Conservation (phyloP, 2,888 invertebrate species). For the Nemotelus pantherinus region DNA sequence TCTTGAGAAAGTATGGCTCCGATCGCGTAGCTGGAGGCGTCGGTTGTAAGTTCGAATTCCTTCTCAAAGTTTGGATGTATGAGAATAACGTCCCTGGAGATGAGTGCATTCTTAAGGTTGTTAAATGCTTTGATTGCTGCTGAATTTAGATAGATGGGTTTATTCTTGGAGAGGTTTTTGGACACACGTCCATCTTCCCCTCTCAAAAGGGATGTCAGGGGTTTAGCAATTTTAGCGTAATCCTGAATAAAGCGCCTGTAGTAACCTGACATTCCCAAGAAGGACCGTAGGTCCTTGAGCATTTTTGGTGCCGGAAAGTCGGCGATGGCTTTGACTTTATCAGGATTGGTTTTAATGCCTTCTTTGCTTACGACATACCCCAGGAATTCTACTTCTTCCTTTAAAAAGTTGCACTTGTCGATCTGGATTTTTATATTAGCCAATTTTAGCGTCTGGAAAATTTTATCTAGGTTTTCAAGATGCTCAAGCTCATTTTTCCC, state of each 20-base stretch:
- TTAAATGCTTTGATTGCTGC: conserved; percentile 15
- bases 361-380: too few species aligned
- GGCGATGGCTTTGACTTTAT: too few species aligned
- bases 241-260: too few species aligned
- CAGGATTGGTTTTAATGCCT: too few species aligned
- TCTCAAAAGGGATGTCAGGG: conserved; percentile 12
- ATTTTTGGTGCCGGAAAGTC: too few species aligned
- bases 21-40: not conserved
- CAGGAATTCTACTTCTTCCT: too few species aligned
- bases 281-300: too few species aligned
- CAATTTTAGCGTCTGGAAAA: not conserved
- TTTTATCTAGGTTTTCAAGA: not conserved
- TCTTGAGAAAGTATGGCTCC: not conserved
- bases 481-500: not conserved
- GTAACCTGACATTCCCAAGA: too few species aligned
- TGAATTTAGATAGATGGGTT: not conserved
- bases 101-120: conserved; percentile 10
- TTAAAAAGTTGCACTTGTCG: too few species aligned
- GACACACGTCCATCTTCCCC: conserved; percentile 30
- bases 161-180: conserved; percentile 20
- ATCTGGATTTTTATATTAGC: not conserved
- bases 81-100: not conserved
- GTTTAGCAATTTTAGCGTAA: too few species aligned
- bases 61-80: not conserved
- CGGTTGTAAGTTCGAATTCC: not conserved